Percentiles rank a stretch among this genome's conserved stretches.
Conservation (phyloP, 1,140 invertebrate species). For the Drosophila ambigua region DNA sequence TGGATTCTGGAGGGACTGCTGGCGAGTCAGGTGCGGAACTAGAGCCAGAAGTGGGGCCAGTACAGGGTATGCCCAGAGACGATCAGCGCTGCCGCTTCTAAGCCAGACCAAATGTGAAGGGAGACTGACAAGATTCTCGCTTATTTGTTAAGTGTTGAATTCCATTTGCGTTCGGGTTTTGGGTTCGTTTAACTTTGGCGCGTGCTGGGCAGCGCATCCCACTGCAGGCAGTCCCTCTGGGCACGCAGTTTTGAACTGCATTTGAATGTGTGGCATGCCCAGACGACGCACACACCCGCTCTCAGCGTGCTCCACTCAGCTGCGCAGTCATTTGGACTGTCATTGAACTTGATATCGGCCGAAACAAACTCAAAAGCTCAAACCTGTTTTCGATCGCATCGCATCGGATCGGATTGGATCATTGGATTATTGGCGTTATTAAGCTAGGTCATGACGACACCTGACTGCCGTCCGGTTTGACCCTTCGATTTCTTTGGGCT, state of each 20-base stretch:
- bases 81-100: not conserved
- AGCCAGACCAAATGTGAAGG: conserved; percentile 43
- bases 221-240: conserved; percentile 8
- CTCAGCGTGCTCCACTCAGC: not conserved
- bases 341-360: conserved; percentile 48
- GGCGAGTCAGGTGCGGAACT: no score
- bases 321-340: conserved; percentile 11
- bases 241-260: no score
- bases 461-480: not conserved
- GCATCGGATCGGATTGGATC: not conserved
- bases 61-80: conserved; percentile 28
- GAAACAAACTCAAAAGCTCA: conserved; percentile 6
- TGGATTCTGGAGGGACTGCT: no score
- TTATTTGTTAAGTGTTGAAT: conserved; percentile 31
- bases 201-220: conserved; percentile 31
- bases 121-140: conserved; percentile 43
- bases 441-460: conserved; percentile 59
- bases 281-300: not conserved
- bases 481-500: conserved; percentile 26
- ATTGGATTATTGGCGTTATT: conserved; percentile 30
- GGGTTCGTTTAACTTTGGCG: conserved; percentile 56
- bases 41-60: not conserved
- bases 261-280: conserved; percentile 6
- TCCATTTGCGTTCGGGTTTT: conserved; percentile 16
- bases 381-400: conserved; percentile 25